These are phyloP conservation scores for Percina caprodes DNA, from an alignment of 2,113 vertebrate species.

Conservation along the genomic window DNA sequence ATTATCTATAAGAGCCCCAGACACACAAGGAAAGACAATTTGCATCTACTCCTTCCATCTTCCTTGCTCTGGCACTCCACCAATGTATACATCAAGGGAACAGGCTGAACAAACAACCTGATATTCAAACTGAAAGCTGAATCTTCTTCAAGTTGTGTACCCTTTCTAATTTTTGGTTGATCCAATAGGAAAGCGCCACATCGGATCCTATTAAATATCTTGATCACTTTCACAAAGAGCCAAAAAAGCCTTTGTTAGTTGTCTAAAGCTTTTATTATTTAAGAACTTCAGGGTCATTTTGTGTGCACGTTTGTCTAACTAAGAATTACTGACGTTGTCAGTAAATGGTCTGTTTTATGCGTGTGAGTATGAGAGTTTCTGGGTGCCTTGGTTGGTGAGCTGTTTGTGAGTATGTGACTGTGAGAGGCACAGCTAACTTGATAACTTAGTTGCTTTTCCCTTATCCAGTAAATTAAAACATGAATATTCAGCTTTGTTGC, in stretches of 20 bases:
- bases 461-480: neutral
- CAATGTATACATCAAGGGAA: constrained; percentile 15
- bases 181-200: neutral
- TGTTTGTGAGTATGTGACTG: neutral
- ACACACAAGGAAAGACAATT: neutral
- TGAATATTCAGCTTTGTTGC: neutral
- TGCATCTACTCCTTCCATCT: neutral
- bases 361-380: neutral
- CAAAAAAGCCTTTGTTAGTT: neutral
- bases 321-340: constrained; percentile 19
- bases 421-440: neutral
- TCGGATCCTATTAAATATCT: neutral
- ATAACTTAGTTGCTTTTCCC: neutral
- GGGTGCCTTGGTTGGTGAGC: neutral
- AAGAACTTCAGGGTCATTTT: neutral
- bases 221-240: neutral
- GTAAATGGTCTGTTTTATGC: neutral
- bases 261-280: constrained; percentile 16
- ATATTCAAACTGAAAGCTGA: neutral
- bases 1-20: neutral
- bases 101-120: neutral
- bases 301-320: neutral
- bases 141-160: neutral
- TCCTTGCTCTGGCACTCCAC: neutral
- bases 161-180: neutral